Evolutionary conservation across 2,888 invertebrate genomes (phyloP).

Genomic region (Machimus rusticus): DNA sequence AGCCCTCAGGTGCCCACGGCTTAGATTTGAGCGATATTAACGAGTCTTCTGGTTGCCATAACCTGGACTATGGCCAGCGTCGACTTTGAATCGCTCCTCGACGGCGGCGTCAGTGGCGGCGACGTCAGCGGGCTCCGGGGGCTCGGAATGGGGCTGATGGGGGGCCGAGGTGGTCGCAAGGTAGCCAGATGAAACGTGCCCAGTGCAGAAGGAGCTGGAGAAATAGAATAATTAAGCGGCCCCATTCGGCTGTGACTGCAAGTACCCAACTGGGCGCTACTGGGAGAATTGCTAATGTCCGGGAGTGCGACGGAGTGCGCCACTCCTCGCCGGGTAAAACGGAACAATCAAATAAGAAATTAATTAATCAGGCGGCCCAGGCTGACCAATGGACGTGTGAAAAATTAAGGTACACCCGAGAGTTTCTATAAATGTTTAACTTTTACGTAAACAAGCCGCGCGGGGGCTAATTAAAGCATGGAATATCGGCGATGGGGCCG

Average conservation of each 20-base stretch:
- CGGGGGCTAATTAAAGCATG: slow-evolving; percentile 23
- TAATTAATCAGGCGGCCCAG: slow-evolving; percentile 31
- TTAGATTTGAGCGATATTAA: slow-evolving; percentile 34
- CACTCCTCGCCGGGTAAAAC: slow-evolving; percentile 10
- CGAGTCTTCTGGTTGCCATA: slow-evolving; percentile 18
- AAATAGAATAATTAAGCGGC: slow-evolving; percentile 40
- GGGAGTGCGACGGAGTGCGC: not conserved
- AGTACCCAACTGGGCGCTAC: slow-evolving; percentile 36
- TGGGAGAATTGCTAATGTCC: slow-evolving; percentile 34
- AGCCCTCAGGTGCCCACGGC: not conserved
- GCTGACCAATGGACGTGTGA: slow-evolving; percentile 34
- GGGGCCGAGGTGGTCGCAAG: not conserved
- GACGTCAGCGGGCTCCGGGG: not conserved
- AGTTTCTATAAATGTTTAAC: slow-evolving; percentile 37
- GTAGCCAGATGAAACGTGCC: not conserved
- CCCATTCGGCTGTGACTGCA: slow-evolving; percentile 37
- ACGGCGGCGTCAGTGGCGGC: not conserved
- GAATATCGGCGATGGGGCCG: not conserved
- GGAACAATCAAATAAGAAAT: slow-evolving; percentile 37
- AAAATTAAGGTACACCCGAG: slow-evolving; percentile 15
- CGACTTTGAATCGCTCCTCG: not conserved
- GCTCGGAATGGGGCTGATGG: not conserved
- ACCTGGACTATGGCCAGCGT: not conserved
- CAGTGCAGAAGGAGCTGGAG: slow-evolving; percentile 4
- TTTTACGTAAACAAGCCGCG: slow-evolving; percentile 26